A percentile compares a stretch with the other conserved stretches of the same genome.
These are phyloP conservation scores for Neocrepidodera transversa DNA, from an alignment of 2,888 invertebrate genomes.

Conservation along the genomic window DNA sequence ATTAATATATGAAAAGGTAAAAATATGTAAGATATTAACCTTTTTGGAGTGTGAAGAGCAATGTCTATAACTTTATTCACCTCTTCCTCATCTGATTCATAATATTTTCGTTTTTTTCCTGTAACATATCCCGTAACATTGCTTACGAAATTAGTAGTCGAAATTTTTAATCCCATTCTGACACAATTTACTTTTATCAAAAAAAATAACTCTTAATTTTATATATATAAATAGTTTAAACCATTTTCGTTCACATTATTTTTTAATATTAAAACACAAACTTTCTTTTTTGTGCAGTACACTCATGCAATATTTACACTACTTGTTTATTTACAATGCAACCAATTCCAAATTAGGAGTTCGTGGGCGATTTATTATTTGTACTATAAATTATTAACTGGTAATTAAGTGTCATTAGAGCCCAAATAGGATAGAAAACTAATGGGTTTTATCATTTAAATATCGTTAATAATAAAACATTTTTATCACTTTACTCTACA, in stretches of 20 bases:
- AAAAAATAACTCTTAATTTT: neutral
- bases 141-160: conserved; percentile 56
- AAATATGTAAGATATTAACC: conserved; percentile 54
- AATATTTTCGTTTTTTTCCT: conserved; percentile 65
- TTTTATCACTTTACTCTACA: neutral
- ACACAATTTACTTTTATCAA: neutral
- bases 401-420: neutral
- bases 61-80: conserved; percentile 64
- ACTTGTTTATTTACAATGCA: conserved; percentile 5
- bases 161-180: conserved; percentile 61
- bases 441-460: too few relatives aligned
- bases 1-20: neutral
- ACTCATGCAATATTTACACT: conserved; percentile 4
- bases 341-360: conserved; percentile 8
- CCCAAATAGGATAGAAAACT: neutral
- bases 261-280: neutral
- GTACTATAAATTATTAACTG: neutral
- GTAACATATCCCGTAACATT: conserved; percentile 61
- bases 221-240: too few relatives aligned
- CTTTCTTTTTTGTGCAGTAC: conserved; percentile 8
- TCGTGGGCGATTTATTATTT: conserved; percentile 13
- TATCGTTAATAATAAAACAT: too few relatives aligned
- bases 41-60: conserved; percentile 70
- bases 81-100: conserved; percentile 63
- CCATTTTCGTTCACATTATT: too few relatives aligned